phyloP scores from a whole-genome alignment of 2,113 vertebrate genomes.

The Tetraodon nigroviridis region DNA sequence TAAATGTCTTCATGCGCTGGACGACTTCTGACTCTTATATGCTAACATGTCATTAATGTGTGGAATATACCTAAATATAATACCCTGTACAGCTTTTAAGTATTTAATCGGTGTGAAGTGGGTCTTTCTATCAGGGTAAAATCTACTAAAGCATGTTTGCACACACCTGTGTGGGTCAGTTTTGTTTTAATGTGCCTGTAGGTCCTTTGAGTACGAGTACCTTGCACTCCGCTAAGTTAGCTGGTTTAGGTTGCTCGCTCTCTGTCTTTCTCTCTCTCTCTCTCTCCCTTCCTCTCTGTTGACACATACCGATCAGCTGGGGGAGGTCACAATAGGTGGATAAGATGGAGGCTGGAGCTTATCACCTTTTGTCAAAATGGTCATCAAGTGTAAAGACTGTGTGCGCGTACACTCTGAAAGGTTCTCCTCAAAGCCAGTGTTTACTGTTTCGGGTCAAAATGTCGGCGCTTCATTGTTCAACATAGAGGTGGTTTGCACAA shows the following conservation, averaged over 20 bases:
- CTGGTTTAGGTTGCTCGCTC: conserved; percentile 30
- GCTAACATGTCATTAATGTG: too few species aligned
- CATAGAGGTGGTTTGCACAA: too few species aligned
- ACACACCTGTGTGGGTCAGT: not conserved
- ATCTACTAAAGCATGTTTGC: not conserved
- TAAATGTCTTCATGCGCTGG: too few species aligned
- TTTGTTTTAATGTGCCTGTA: not conserved
- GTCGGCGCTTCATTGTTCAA: too few species aligned
- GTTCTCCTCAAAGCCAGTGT: not conserved
- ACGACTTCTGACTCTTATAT: too few species aligned
- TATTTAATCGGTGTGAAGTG: not conserved
- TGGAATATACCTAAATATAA: not conserved
- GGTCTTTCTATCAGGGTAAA: not conserved
- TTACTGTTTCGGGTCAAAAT: not conserved
- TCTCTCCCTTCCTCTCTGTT: conserved; percentile 13
- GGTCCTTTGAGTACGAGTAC: too few species aligned
- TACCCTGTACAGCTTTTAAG: too few species aligned
- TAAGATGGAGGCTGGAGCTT: conserved; percentile 32
- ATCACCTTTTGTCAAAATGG: conserved; percentile 28
- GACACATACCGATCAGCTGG: conserved; percentile 23
- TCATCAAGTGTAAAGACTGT: not conserved
- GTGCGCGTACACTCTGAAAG: conserved; percentile 2
- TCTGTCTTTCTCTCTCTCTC: too few species aligned
- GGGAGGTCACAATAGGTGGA: conserved; percentile 31
- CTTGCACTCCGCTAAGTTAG: too few species aligned